Percentiles rank a stretch among this genome's conserved stretches.
phyloP scores from a whole-genome alignment of 2,888 invertebrate genomes.

The Caenorhabditis plicata region DNA sequence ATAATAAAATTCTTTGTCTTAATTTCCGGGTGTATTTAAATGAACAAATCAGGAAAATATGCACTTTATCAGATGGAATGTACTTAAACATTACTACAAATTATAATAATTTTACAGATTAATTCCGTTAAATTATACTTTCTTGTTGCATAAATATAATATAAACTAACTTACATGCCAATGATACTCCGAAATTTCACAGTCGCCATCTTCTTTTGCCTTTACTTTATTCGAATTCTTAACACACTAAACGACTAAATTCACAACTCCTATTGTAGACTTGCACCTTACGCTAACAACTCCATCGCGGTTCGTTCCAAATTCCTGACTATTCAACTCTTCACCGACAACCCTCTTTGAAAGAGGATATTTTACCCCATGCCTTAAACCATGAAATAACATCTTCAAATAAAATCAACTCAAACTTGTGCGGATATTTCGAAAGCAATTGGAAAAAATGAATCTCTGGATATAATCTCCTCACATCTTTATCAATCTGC shows the following conservation, averaged over 20 bases:
- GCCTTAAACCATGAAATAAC: constrained; percentile 16
- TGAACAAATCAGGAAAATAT: no score
- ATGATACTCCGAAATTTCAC: neutral
- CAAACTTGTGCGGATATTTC: constrained; percentile 75
- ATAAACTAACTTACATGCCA: constrained; percentile 4
- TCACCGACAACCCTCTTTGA: constrained; percentile 33
- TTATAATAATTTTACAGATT: no score
- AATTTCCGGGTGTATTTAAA: no score
- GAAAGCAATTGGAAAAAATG: constrained; percentile 95
- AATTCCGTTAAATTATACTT: no score
- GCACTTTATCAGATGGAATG: no score
- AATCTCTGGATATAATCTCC: constrained; percentile 85
- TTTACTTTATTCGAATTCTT: constrained; percentile 5
- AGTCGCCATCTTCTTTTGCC: neutral
- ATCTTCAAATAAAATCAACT: neutral
- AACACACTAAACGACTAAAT: constrained; percentile 18
- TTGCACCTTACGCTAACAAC: constrained; percentile 19
- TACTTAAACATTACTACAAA: no score
- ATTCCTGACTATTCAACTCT: constrained; percentile 28
- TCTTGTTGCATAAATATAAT: no score
- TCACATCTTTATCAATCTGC: constrained; percentile 83
- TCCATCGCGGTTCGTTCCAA: constrained; percentile 27
- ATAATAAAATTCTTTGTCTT: no score
- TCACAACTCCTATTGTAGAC: neutral
- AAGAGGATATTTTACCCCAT: constrained; percentile 38